These are phyloP conservation scores for Zootoca vivipara DNA, from an alignment of 2,113 vertebrate species.

Conservation along the genomic window DNA sequence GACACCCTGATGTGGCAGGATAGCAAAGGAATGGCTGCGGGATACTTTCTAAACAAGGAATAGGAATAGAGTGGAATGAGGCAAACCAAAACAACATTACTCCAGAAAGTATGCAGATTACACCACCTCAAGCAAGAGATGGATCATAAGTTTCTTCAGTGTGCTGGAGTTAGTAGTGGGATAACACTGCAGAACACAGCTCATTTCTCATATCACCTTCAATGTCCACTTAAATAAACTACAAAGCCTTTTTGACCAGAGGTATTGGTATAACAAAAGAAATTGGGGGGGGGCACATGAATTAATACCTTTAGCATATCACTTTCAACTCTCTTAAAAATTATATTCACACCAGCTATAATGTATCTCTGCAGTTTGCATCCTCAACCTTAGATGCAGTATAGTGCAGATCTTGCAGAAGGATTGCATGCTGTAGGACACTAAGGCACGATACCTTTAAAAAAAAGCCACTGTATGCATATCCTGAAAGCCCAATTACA, in stretches of 20 bases:
- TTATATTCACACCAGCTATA: neutral
- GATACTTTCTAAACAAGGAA: neutral
- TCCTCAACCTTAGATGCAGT: neutral
- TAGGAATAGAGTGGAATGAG: neutral
- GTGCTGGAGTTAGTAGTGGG: neutral
- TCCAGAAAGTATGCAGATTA: neutral
- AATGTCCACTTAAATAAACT: neutral
- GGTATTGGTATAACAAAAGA: neutral
- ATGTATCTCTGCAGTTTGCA: neutral
- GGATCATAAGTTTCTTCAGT: neutral
- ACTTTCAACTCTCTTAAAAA: slow-evolving; percentile 23
- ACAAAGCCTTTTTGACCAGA: neutral
- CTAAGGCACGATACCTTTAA: neutral
- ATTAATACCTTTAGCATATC: neutral
- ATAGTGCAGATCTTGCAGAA: neutral
- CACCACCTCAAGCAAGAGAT: neutral
- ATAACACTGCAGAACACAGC: neutral
- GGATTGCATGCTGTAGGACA: neutral
- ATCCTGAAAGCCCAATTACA: neutral
- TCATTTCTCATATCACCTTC: neutral
- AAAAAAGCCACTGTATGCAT: neutral
- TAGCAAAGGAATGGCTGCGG: neutral
- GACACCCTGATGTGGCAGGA: neutral
- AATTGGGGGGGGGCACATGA: neutral
- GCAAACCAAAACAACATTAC: neutral